These are phyloP conservation scores for Aporophyla lueneburgensis DNA, from an alignment of 2,888 invertebrate genomes.

Conservation along the genomic window DNA sequence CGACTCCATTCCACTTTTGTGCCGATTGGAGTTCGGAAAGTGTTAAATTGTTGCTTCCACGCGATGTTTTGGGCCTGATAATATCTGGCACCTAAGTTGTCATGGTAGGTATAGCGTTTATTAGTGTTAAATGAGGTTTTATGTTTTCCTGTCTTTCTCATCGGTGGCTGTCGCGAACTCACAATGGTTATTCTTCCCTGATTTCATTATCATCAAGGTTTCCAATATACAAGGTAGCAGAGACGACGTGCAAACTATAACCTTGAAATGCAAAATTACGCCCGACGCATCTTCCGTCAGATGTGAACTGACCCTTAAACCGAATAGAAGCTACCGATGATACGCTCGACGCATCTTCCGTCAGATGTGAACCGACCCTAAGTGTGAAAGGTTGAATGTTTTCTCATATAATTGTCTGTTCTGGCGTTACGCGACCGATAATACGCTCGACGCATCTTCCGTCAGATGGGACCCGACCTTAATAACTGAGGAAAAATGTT, in stretches of 20 bases:
- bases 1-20: slow-evolving; percentile 41
- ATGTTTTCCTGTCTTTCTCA: not conserved
- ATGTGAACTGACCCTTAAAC: too few species aligned
- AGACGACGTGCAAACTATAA: not conserved
- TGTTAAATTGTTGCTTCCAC: slow-evolving; percentile 59
- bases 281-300: too few species aligned
- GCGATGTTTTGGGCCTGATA: slow-evolving; percentile 52
- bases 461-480: too few species aligned
- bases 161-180: not conserved
- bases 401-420: too few species aligned
- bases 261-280: too few species aligned
- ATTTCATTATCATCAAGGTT: not conserved
- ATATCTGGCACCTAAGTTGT: slow-evolving; percentile 23
- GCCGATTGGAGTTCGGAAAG: slow-evolving; percentile 50
- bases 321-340: too few species aligned
- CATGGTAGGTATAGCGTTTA: slow-evolving; percentile 8
- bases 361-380: too few species aligned
- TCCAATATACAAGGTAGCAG: not conserved
- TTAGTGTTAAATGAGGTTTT: not conserved
- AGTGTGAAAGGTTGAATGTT: too few species aligned
- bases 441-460: too few species aligned
- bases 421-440: too few species aligned
- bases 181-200: not conserved
- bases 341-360: too few species aligned
- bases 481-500: too few species aligned